phyloP scores from a whole-genome alignment of 2,888 invertebrate genomes.

The Sylvicola fuscatus region DNA sequence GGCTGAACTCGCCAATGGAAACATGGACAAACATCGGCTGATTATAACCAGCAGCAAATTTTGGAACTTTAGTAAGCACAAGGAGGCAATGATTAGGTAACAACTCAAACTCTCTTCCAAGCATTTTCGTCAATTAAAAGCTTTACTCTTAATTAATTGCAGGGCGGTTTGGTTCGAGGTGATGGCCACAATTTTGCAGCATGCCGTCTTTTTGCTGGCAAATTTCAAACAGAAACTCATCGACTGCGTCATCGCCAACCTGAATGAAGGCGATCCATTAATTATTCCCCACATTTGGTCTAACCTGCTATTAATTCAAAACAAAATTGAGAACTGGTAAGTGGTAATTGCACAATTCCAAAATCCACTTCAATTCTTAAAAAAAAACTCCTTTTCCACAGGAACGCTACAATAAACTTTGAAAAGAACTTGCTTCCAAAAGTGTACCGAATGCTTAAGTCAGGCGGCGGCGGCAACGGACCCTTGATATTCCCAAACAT shows the following conservation, averaged over 20 bases:
- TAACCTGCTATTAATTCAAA: slow-evolving; percentile 39
- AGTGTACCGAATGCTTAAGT: slow-evolving; percentile 40
- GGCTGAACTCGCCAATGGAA: slow-evolving; percentile 16
- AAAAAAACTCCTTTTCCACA: slow-evolving; percentile 8
- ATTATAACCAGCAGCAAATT: slow-evolving; percentile 29
- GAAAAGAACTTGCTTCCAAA: slow-evolving; percentile 54
- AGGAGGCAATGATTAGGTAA: slow-evolving; percentile 16
- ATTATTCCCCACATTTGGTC: slow-evolving; percentile 55
- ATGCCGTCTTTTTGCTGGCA: slow-evolving; percentile 30
- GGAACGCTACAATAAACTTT: slow-evolving; percentile 36
- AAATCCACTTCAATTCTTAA: too few relatives aligned
- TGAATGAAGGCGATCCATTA: slow-evolving; percentile 47
- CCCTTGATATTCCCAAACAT: slow-evolving; percentile 49
- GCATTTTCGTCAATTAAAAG: background rate
- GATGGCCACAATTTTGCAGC: slow-evolving; percentile 37
- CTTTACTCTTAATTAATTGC: slow-evolving; percentile 4
- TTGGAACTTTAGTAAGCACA: slow-evolving; percentile 48
- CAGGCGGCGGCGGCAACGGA: slow-evolving; percentile 62
- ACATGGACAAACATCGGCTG: too few relatives aligned
- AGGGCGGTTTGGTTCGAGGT: slow-evolving; percentile 48
- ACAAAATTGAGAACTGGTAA: slow-evolving; percentile 29
- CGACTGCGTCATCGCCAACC: slow-evolving; percentile 34
- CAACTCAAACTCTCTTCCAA: background rate
- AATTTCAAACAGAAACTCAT: slow-evolving; percentile 33
- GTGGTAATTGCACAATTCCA: too few relatives aligned